Percentiles rank a stretch among this genome's conserved stretches.
Evolutionary conservation across 2,113 vertebrate genomes (phyloP).

Genomic region (Cricetomys ansorgei): DNA sequence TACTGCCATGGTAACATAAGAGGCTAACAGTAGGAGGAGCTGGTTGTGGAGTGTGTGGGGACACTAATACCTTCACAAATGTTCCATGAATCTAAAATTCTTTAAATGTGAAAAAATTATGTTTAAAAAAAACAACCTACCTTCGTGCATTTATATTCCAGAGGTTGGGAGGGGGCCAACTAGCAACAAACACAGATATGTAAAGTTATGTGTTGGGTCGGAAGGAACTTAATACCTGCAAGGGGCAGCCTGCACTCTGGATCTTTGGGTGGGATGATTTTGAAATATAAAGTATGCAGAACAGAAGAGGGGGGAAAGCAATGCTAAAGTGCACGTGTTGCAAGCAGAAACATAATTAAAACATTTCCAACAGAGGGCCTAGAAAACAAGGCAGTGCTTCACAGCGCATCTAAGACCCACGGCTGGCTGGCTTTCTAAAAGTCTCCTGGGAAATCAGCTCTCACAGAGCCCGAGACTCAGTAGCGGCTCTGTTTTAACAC

Average conservation of each 20-base stretch:
- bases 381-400: neutral
- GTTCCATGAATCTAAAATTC: neutral
- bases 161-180: neutral
- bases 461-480: neutral
- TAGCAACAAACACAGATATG: neutral
- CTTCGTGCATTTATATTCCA: neutral
- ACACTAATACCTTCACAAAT: neutral
- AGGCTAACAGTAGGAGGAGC: neutral
- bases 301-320: neutral
- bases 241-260: neutral
- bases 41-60: neutral
- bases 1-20: rapidly evolving
- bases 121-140: neutral
- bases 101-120: neutral
- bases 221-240: neutral
- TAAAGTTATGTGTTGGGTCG: neutral
- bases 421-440: neutral
- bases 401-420: neutral
- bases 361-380: neutral
- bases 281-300: neutral
- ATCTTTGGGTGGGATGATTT: neutral
- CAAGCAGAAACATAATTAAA: conserved; percentile 9
- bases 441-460: neutral
- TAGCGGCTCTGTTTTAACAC: neutral
- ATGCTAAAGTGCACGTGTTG: neutral